phyloP scores from a whole-genome alignment of 2,113 vertebrate genomes.

The Sardina pilchardus region DNA sequence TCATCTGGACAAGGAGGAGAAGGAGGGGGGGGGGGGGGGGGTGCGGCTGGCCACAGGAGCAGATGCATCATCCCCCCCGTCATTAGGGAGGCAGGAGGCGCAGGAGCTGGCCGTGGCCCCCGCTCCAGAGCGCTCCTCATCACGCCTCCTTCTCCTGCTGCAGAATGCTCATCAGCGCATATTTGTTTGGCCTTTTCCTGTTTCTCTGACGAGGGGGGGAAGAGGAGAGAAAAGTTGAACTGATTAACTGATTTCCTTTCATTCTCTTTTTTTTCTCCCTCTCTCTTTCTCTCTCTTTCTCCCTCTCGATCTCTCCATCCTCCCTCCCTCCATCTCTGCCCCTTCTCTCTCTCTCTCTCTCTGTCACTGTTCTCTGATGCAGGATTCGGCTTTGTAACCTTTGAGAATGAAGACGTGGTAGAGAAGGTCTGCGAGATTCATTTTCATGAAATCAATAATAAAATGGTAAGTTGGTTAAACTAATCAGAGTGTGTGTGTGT shows the following conservation, averaged over 20 bases:
- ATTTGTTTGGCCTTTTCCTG: conserved; percentile 50
- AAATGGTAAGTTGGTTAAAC: conserved; percentile 82
- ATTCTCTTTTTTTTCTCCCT: neutral
- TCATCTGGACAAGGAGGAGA: conserved; percentile 46
- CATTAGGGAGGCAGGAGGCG: conserved; percentile 50
- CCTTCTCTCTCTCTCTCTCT: neutral
- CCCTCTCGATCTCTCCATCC: neutral
- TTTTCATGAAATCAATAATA: conserved; percentile 96
- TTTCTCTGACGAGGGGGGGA: conserved; percentile 18
- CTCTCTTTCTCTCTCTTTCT: neutral
- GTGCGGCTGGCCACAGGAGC: conserved; percentile 38
- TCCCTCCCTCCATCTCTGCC: too few species aligned
- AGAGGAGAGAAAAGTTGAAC: neutral
- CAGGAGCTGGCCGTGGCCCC: conserved; percentile 34
- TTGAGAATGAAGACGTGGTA: conserved; percentile 90
- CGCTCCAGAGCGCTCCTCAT: conserved; percentile 40
- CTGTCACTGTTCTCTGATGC: neutral
- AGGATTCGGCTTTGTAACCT: conserved; percentile 83
- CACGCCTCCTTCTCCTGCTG: conserved; percentile 41
- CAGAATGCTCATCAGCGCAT: conserved; percentile 53
- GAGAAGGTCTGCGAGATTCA: conserved; percentile 95
- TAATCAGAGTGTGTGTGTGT: neutral
- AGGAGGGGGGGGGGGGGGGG: conserved; percentile 45
- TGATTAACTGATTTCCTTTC: neutral
- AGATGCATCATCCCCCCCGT: conserved; percentile 47